Evolutionary conservation across 2,113 vertebrate genomes (phyloP).

Genomic region (Acrocephalus arundinaceus): DNA sequence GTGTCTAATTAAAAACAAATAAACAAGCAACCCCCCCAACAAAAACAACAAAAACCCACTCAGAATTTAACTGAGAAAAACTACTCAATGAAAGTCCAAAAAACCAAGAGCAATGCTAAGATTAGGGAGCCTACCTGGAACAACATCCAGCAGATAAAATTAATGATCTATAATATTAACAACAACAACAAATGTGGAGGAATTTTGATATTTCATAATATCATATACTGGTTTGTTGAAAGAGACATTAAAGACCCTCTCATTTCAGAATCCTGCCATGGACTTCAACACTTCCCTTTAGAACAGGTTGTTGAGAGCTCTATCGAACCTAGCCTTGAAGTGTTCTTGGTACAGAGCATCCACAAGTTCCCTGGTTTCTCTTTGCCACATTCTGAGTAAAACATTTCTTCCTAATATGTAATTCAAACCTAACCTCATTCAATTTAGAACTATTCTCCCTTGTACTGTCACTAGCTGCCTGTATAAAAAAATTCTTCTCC

Average conservation of each 20-base stretch:
- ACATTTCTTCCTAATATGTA: not conserved
- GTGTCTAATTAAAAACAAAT: not conserved
- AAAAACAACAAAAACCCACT: too few relatives aligned
- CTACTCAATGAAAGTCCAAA: not conserved
- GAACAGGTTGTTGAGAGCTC: not conserved
- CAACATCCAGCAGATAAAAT: not conserved
- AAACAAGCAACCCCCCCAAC: not conserved
- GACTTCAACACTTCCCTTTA: not conserved
- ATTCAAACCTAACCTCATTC: not conserved
- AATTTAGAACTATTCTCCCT: not conserved
- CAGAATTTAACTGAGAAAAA: not conserved
- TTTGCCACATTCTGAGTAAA: not conserved
- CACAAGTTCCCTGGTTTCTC: too few relatives aligned
- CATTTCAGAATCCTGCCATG: not conserved
- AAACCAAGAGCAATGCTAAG: not conserved
- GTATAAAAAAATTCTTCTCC: not conserved
- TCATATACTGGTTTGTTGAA: not conserved
- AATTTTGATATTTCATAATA: not conserved
- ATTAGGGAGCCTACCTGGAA: not conserved
- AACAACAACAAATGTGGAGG: not conserved
- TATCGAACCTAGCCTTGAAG: not conserved
- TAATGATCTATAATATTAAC: not conserved
- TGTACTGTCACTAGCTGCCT: not conserved
- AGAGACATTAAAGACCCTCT: not conserved
- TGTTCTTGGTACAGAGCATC: not conserved